Evolutionary conservation across 64 coral and sea anemone genomes (phyloP).

Genomic region (Montipora capricornis): DNA sequence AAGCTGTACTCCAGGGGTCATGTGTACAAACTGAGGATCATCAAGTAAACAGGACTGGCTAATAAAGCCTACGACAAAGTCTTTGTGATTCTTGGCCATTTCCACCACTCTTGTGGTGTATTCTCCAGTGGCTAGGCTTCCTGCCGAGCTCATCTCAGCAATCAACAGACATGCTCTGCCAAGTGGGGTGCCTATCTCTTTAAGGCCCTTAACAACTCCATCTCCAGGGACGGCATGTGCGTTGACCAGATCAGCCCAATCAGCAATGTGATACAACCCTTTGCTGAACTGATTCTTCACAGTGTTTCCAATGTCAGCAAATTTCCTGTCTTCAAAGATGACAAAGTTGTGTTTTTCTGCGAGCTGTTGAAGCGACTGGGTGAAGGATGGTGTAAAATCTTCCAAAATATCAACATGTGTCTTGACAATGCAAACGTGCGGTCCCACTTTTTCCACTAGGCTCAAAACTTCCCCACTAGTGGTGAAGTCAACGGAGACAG

Average conservation of each 20-base stretch:
- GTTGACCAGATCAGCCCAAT: conserved; percentile 92
- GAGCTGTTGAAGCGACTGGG: conserved; percentile 58
- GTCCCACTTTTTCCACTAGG: conserved; percentile 83
- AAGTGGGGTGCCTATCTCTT: conserved; percentile 84
- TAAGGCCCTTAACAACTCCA: conserved; percentile 89
- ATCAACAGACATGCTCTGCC: conserved; percentile 83
- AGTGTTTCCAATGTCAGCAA: conserved; percentile 99
- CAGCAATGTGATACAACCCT: conserved; percentile 82
- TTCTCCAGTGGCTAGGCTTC: conserved; percentile 84
- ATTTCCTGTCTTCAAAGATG: conserved; percentile 97
- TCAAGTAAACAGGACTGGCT: conserved; percentile 68
- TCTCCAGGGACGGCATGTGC: conserved; percentile 94
- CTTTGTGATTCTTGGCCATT: conserved; percentile 87
- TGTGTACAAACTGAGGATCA: conserved; percentile 88
- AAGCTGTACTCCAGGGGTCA: conserved; percentile 97
- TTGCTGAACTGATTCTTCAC: conserved; percentile 92
- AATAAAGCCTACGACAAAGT: conserved; percentile 99
- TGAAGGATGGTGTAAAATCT: conserved; percentile 89
- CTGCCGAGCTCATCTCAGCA: conserved; percentile 93
- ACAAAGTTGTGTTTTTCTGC: conserved; percentile 89
- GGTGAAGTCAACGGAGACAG: conserved; percentile 84
- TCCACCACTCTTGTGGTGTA: conserved; percentile 87
- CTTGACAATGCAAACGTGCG: conserved; percentile 94
- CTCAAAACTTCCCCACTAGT: conserved; percentile 67
- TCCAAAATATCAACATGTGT: conserved; percentile 96